A percentile compares a stretch with the other conserved stretches of the same genome.
Conservation (phyloP, 2,113 vertebrate species). For the Dunckerocampus dactyliophorus region DNA sequence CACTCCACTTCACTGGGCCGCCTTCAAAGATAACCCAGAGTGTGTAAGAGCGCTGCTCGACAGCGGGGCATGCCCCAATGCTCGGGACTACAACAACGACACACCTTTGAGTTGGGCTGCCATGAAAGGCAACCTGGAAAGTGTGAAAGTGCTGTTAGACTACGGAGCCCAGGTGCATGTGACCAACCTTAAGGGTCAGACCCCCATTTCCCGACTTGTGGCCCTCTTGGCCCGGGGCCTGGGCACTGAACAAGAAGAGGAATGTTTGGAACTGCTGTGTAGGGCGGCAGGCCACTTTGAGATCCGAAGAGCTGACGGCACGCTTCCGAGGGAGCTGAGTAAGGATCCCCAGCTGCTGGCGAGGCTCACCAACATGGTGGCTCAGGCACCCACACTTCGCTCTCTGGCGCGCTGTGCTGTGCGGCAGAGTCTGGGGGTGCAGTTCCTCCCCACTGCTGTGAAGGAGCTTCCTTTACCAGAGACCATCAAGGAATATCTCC, state of each 20-base stretch:
- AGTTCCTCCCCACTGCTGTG: slow-evolving; percentile 84
- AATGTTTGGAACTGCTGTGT: slow-evolving; percentile 87
- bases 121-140: slow-evolving; percentile 96
- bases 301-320: slow-evolving; percentile 80
- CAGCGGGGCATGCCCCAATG: slow-evolving; percentile 83
- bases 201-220: slow-evolving; percentile 84
- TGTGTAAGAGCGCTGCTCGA: slow-evolving; percentile 86
- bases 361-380: slow-evolving; percentile 79
- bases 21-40: slow-evolving; percentile 92
- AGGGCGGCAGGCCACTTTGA: slow-evolving; percentile 82
- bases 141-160: slow-evolving; percentile 86
- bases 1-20: slow-evolving; percentile 94
- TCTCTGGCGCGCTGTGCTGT: slow-evolving; percentile 82
- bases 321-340: slow-evolving; percentile 82
- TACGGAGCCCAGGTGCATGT: slow-evolving; percentile 87
- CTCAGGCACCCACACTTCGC: slow-evolving; percentile 80
- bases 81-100: slow-evolving; percentile 90
- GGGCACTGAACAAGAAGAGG: slow-evolving; percentile 87
- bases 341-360: slow-evolving; percentile 87
- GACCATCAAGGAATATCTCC: slow-evolving; percentile 85
- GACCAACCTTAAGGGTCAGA: slow-evolving; percentile 91
- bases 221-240: slow-evolving; percentile 85
- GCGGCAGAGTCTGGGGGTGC: slow-evolving; percentile 82
- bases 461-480: slow-evolving; percentile 87
- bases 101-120: slow-evolving; percentile 96